phyloP scores from a whole-genome alignment of 2,797 vertebrate genomes.

The Danio choprae region DNA sequence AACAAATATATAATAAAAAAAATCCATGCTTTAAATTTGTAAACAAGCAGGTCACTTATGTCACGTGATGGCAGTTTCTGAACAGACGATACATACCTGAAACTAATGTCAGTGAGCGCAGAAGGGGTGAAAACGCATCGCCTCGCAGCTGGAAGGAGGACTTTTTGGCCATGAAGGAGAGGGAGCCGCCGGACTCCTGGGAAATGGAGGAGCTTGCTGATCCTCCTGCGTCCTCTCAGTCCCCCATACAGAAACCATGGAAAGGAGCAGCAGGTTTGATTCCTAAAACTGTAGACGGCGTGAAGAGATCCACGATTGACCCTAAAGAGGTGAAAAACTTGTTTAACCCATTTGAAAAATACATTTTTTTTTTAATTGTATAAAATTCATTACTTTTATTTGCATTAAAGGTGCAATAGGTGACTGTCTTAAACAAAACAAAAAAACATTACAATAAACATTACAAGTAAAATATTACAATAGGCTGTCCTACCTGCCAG shows the following conservation, averaged over 20 bases:
- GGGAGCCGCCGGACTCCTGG: slow-evolving; percentile 87
- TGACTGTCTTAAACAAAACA: too few species aligned
- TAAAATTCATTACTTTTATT: too few species aligned
- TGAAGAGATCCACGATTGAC: slow-evolving; percentile 75
- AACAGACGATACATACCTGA: slow-evolving; percentile 83
- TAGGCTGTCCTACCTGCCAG: too few species aligned
- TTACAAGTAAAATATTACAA: too few species aligned
- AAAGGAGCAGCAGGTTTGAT: slow-evolving; percentile 79
- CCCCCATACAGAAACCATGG: slow-evolving; percentile 80
- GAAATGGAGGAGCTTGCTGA: slow-evolving; percentile 78
- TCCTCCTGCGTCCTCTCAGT: slow-evolving; percentile 57
- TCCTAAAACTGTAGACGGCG: slow-evolving; percentile 75
- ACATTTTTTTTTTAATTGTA: too few species aligned
- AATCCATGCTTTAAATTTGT: too few species aligned
- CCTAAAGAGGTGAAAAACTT: slow-evolving; percentile 81
- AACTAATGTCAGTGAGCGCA: slow-evolving; percentile 65
- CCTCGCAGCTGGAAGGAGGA: slow-evolving; percentile 78
- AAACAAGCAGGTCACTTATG: slow-evolving; percentile 47
- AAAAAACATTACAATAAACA: too few species aligned
- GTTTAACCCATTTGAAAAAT: too few species aligned
- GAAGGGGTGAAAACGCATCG: slow-evolving; percentile 68
- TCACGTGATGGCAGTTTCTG: slow-evolving; percentile 80
- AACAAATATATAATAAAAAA: too few species aligned
- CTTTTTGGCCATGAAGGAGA: slow-evolving; percentile 73
- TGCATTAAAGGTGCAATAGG: too few species aligned